Evolutionary conservation across 2,888 invertebrate species (phyloP).

Genomic region (Saturnia pavonia): DNA sequence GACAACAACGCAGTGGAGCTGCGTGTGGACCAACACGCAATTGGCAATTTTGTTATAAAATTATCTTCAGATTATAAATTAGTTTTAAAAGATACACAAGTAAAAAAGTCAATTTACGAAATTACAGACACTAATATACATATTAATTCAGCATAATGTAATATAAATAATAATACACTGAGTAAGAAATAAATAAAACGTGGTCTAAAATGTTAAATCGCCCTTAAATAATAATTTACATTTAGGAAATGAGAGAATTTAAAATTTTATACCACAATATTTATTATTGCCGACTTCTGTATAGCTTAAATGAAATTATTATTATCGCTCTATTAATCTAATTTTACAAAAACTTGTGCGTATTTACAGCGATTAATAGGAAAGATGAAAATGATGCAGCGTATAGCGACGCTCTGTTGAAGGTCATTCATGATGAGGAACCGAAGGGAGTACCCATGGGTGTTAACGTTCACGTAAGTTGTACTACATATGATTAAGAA

Average conservation of each 20-base stretch:
- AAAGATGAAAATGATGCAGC: slow-evolving; percentile 57
- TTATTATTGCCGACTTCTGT: neutral
- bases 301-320: neutral
- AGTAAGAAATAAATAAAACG: neutral
- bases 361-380: slow-evolving; percentile 47
- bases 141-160: neutral
- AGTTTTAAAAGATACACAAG: neutral
- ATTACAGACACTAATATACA: neutral
- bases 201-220: neutral
- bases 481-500: neutral
- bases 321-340: neutral
- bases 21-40: no score
- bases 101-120: neutral
- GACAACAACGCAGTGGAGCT: no score
- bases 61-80: neutral
- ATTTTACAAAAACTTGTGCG: neutral
- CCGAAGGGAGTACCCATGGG: slow-evolving; percentile 71
- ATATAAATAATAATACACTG: neutral
- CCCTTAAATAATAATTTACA: neutral
- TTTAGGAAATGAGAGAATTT: no score
- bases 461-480: slow-evolving; percentile 67
- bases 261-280: neutral
- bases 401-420: slow-evolving; percentile 66
- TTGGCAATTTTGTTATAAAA: neutral
- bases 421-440: slow-evolving; percentile 73